A percentile compares a stretch with the other conserved stretches of the same genome.
Evolutionary conservation across 92 coral and sea anemone genomes (phyloP).

Genomic region (Parazoanthus atlanticus): DNA sequence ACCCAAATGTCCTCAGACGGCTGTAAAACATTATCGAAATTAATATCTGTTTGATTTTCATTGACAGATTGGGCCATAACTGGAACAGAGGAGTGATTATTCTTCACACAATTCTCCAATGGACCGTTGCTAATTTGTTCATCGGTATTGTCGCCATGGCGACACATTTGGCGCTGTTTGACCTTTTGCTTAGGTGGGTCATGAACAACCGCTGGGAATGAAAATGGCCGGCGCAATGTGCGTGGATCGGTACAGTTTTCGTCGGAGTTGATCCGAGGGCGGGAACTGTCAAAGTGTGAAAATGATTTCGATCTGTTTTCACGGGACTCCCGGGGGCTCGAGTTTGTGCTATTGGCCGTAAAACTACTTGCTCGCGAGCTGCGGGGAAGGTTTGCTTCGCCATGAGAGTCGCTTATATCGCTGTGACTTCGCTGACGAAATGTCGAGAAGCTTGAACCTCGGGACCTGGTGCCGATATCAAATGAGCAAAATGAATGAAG

Average conservation of each 20-base stretch:
- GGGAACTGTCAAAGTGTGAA: background rate
- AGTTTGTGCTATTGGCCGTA: background rate
- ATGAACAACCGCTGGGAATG: slow-evolving; percentile 17
- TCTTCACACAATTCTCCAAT: background rate
- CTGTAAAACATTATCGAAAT: background rate
- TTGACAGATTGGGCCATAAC: background rate
- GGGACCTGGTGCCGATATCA: slow-evolving; percentile 3
- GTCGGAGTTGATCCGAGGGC: background rate
- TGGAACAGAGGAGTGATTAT: background rate
- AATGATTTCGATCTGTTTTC: slow-evolving; percentile 22
- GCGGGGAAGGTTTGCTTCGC: background rate
- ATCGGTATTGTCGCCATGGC: background rate
- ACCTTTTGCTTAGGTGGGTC: background rate
- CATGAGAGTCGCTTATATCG: background rate
- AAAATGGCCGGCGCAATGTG: background rate
- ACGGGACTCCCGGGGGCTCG: background rate
- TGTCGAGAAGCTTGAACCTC: slow-evolving; percentile 9
- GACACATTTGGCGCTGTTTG: background rate
- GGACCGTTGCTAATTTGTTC: background rate
- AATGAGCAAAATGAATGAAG: slow-evolving; percentile 15
- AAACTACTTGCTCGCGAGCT: slow-evolving; percentile 3
- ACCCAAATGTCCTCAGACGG: slow-evolving; percentile 25
- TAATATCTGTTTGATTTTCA: background rate
- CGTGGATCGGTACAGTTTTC: background rate
- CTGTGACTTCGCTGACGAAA: slow-evolving; percentile 29